Evolutionary conservation across 2,113 vertebrate genomes (phyloP).

Genomic region (Eurypyga helias): DNA sequence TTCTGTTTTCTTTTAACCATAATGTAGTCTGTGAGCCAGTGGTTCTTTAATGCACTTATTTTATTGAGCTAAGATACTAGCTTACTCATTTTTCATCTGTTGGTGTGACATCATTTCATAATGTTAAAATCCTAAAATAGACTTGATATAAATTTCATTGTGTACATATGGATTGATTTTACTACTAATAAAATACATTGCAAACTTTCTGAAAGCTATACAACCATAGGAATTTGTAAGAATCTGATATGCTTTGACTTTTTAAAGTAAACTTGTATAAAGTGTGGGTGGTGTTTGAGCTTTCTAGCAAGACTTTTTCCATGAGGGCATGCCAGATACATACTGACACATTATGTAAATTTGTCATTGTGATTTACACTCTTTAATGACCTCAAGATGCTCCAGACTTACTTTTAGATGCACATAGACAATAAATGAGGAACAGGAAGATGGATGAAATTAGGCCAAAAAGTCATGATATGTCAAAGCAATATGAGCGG

Average conservation of each 20-base stretch:
- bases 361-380: constrained; percentile 29
- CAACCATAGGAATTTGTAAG: background rate
- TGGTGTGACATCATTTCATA: background rate
- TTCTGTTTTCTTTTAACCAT: background rate
- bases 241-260: background rate
- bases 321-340: background rate
- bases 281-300: background rate
- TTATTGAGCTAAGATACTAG: background rate
- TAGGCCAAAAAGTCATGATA: constrained; percentile 43
- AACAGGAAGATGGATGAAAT: constrained; percentile 24
- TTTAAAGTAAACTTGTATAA: background rate
- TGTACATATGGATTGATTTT: background rate
- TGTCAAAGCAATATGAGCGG: constrained; percentile 25
- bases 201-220: background rate
- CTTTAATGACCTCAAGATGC: constrained; percentile 49
- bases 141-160: background rate
- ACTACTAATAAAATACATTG: background rate
- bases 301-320: background rate
- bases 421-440: background rate
- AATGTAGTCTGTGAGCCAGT: background rate
- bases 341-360: constrained; percentile 23
- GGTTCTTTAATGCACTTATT: background rate
- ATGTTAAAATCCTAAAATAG: background rate
- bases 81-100: background rate
- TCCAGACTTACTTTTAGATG: constrained; percentile 9